Evolutionary conservation across 2,797 vertebrate genomes (phyloP).

Genomic region (Pseudochromis fuscus): DNA sequence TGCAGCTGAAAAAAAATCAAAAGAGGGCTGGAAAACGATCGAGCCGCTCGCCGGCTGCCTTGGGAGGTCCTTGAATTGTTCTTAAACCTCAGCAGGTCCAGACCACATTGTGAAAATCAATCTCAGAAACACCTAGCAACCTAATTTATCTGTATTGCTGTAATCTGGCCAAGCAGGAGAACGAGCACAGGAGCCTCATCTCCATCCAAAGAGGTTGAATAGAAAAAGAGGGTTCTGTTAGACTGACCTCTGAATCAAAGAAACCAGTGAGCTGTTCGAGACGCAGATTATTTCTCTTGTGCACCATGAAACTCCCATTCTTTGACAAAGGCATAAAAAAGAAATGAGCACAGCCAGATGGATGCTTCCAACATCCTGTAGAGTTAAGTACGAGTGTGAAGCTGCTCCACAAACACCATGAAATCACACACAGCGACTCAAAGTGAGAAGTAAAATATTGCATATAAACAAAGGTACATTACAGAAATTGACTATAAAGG

Average conservation of each 20-base stretch:
- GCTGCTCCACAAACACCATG: background rate
- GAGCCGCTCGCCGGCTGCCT: background rate
- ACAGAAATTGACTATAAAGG: background rate
- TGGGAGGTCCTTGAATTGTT: constrained; percentile 10
- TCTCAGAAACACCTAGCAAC: constrained; percentile 12
- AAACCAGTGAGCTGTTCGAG: constrained; percentile 5
- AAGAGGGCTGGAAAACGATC: constrained; percentile 12
- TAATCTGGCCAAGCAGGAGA: constrained; percentile 1
- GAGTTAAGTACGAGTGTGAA: background rate
- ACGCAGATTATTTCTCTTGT: constrained; percentile 18
- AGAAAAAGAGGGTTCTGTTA: constrained; percentile 20
- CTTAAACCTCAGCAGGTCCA: constrained; percentile 6
- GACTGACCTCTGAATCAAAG: constrained; percentile 20
- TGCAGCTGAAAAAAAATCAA: constrained; percentile 8
- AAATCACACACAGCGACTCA: too few species aligned
- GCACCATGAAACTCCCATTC: constrained; percentile 6
- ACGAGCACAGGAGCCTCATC: constrained; percentile 8
- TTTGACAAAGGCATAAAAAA: constrained; percentile 25
- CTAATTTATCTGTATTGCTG: constrained; percentile 2
- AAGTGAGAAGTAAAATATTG: background rate
- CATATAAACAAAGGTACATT: background rate
- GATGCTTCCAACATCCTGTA: background rate
- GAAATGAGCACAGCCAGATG: background rate
- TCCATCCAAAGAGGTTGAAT: constrained; percentile 24
- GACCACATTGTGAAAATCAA: constrained; percentile 11